Evolutionary conservation across 1,140 invertebrate genomes (phyloP).

Genomic region (Heterodera schachtii): DNA sequence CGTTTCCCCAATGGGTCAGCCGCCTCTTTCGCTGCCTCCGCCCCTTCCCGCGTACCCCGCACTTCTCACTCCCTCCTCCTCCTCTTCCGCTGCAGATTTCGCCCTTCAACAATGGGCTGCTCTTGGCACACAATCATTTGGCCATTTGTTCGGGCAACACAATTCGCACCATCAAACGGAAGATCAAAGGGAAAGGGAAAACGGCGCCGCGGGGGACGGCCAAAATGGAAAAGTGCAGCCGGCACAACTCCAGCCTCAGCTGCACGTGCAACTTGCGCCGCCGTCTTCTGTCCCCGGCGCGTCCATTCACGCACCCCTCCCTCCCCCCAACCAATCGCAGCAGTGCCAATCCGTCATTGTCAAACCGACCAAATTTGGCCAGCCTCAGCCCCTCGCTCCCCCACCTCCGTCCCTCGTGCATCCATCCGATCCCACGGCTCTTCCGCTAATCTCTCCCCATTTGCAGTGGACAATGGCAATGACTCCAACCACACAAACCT

Average conservation of each 20-base stretch:
- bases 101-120: background rate
- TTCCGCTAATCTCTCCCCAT: background rate
- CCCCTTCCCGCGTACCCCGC: background rate
- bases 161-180: background rate
- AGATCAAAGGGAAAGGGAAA: background rate
- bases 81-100: background rate
- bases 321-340: background rate
- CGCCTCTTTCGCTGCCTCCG: background rate
- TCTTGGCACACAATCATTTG: background rate
- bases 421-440: background rate
- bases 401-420: background rate
- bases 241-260: background rate
- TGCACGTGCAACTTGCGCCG: background rate
- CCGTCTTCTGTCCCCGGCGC: background rate
- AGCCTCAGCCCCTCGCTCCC: background rate
- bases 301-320: background rate
- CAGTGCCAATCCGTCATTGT: background rate
- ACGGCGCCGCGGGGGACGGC: background rate
- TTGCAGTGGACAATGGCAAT: background rate
- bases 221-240: background rate
- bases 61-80: background rate
- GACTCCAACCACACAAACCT: background rate
- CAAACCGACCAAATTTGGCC: background rate
- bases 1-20: background rate
- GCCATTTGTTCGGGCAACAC: slow-evolving; percentile 2